Evolutionary conservation across 2,888 invertebrate genomes (phyloP).

Genomic region (Cremastinae sp.): DNA sequence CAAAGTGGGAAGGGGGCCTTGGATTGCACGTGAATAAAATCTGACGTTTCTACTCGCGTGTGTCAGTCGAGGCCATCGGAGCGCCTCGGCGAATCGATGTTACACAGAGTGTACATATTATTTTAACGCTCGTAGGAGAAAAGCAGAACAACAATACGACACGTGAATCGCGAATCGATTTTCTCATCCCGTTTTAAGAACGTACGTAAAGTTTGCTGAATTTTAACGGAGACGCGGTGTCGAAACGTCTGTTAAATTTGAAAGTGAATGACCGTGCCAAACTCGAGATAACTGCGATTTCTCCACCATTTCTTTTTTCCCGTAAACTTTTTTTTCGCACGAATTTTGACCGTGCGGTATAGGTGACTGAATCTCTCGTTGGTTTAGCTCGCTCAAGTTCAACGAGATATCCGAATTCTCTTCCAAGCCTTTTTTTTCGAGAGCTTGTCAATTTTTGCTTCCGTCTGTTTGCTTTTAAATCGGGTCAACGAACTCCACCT

Average conservation of each 20-base stretch:
- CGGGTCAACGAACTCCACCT: constrained; percentile 31
- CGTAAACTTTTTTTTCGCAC: not conserved
- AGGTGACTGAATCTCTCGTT: not conserved
- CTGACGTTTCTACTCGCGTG: constrained; percentile 61
- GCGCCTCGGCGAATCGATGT: constrained; percentile 19
- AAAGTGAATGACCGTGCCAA: too few relatives aligned
- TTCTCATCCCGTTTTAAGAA: not conserved
- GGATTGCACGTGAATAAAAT: constrained; percentile 63
- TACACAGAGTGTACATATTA: not conserved
- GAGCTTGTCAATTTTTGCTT: constrained; percentile 20
- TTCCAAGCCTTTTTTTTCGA: not conserved
- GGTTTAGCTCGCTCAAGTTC: constrained; percentile 1
- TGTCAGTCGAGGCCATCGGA: constrained; percentile 55
- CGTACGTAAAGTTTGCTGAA: not conserved
- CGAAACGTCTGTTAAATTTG: too few relatives aligned
- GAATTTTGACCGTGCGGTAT: not conserved
- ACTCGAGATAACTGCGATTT: too few relatives aligned
- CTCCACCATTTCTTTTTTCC: not conserved
- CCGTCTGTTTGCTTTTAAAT: constrained; percentile 15
- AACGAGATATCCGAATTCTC: constrained; percentile 10
- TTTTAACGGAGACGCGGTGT: not conserved
- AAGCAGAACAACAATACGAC: not conserved
- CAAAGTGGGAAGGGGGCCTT: constrained; percentile 44
- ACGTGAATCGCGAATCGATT: not conserved
- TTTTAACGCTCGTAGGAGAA: not conserved